Conservation (phyloP, 2,797 vertebrate genomes). For the Percopsis omiscomaycus region DNA sequence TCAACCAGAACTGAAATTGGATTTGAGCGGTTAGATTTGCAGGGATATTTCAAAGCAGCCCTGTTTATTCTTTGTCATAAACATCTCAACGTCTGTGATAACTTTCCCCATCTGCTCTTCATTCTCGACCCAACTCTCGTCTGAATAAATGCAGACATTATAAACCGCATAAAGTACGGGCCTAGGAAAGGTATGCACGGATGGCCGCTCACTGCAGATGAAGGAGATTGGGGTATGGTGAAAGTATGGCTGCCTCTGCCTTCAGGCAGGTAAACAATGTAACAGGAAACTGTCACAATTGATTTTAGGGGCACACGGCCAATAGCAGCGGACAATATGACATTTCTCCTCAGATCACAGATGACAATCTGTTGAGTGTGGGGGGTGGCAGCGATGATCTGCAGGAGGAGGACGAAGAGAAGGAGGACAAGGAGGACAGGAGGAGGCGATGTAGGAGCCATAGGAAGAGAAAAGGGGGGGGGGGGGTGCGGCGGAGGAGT, state of each 20-base stretch:
- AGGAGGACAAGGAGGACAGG: conserved; percentile 5
- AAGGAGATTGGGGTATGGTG: conserved; percentile 61
- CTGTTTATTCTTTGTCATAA: conserved; percentile 75
- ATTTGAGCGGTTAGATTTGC: conserved; percentile 42
- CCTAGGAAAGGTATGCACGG: conserved; percentile 44
- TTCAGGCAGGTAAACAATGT: conserved; percentile 73
- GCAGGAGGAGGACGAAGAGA: conserved; percentile 11
- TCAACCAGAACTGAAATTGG: conserved; percentile 48
- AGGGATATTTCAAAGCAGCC: conserved; percentile 58
- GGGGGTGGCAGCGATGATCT: background rate
- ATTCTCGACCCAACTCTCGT: conserved; percentile 58
- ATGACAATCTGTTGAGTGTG: conserved; percentile 65
- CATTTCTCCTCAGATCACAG: conserved; percentile 64
- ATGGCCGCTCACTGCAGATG: conserved; percentile 54
- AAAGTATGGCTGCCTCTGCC: conserved; percentile 56
- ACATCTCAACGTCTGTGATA: conserved; percentile 72
- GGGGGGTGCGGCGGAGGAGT: conserved; percentile 43
- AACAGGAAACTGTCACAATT: conserved; percentile 74
- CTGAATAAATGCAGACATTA: conserved; percentile 67
- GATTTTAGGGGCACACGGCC: conserved; percentile 61
- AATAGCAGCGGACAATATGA: conserved; percentile 60
- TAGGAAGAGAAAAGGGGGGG: background rate
- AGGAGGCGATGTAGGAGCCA: background rate
- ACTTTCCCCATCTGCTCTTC: conserved; percentile 71
- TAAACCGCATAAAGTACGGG: conserved; percentile 53